These are phyloP conservation scores for Desmophyllum pertusum DNA, from an alignment of 92 coral and sea anemone genomes.

Conservation along the genomic window DNA sequence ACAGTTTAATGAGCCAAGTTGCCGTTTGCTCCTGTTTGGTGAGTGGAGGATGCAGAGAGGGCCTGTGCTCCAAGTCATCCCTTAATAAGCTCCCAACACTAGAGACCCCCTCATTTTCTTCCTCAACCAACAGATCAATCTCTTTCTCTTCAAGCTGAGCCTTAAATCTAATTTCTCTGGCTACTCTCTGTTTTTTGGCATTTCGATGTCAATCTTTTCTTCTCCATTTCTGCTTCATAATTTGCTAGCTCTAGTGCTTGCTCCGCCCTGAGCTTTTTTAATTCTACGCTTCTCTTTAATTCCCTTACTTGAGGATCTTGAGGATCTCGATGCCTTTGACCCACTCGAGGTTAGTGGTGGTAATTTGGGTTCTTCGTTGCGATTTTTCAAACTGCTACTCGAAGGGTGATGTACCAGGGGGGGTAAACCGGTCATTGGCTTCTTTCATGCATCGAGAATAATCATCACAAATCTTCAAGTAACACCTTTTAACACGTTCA, in stretches of 20 bases:
- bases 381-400: neutral
- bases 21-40: conserved; percentile 27
- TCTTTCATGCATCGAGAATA: conserved; percentile 10
- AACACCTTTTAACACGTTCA: too few relatives aligned
- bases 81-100: neutral
- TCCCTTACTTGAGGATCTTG: conserved; percentile 35
- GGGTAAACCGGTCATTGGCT: neutral
- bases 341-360: conserved; percentile 17
- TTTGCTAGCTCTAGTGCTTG: conserved; percentile 50
- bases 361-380: neutral
- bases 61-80: neutral
- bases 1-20: conserved; percentile 15
- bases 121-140: neutral
- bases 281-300: conserved; percentile 36
- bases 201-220: conserved; percentile 47
- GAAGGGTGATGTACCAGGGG: neutral
- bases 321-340: conserved; percentile 32
- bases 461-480: too few relatives aligned
- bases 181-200: conserved; percentile 28
- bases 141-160: conserved; percentile 30
- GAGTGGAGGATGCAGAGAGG: neutral
- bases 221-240: conserved; percentile 53
- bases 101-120: conserved; percentile 5
- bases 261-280: conserved; percentile 37
- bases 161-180: conserved; percentile 24